Evolutionary conservation across 1,140 invertebrate species (phyloP), one percentile per base, ranked within the genome.

Genomic region (Zaprionus ghesquierei): DNA sequence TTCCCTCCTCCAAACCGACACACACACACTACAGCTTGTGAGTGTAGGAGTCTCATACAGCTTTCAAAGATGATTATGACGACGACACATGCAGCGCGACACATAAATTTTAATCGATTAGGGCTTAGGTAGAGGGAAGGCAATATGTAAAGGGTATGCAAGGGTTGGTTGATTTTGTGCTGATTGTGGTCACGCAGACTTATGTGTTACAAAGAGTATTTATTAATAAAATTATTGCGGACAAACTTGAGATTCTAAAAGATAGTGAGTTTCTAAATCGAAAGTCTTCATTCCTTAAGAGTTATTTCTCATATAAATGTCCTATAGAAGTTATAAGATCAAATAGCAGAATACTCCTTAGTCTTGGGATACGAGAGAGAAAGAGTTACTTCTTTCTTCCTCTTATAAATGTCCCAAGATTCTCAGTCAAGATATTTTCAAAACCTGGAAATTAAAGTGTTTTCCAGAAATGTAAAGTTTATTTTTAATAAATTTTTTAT

Each of bases 41-140:
- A 5, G 33, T 56, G 51, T 61, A 44, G 44, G 46, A 55, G 50
- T 46, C 46, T 18, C n/a, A 53, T 50, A 31, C n/a, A 54, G 27
- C 31, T 29, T 54, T 51, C 23, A 18, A 46, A 60, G 31, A 27
- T 50, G 44, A 69, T 44, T 41, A 44, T 33, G 31, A 33, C 15
- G 35, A 9, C 35, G 35, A 41, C 35, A n/a, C 15, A n/a, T 6
- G 35, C 50, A 46, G 53, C 60, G 53, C 60, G 59, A 27, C 68
- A 64, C 53, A 71, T 58, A 22, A 58, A 29, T 66, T 35, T 53
- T 29, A 6, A 33, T 53, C 33, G 10, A 53, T 3, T 18, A 22
- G 41, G 41, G 20, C 18, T 46, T 1, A 0, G 9, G 18, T 18
- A 18, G 8, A 6, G 3, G 41, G 4, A 18, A 46, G 41, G 20